Percentiles rank a stretch among this genome's conserved stretches.
These are phyloP conservation scores for Elgaria multicarinata DNA, from an alignment of 2,113 vertebrate genomes.

Conservation along the genomic window DNA sequence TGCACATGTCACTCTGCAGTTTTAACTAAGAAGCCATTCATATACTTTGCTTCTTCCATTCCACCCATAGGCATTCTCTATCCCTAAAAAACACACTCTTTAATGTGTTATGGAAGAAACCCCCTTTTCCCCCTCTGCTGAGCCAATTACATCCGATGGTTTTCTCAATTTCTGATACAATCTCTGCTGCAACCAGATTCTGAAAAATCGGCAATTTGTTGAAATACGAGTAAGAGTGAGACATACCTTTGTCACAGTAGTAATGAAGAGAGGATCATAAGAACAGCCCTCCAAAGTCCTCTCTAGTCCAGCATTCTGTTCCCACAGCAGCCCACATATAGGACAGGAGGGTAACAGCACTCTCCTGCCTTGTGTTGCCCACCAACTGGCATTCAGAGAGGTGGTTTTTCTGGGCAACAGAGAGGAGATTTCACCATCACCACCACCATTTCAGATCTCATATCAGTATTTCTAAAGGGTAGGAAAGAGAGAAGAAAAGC, in stretches of 20 bases:
- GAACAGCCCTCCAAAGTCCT: neutral
- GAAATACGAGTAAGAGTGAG: neutral
- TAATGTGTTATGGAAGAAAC: neutral
- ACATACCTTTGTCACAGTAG: neutral
- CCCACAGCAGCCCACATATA: neutral
- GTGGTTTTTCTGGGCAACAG: neutral
- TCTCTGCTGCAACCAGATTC: neutral
- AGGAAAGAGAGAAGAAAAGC: neutral
- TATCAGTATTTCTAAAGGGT: neutral
- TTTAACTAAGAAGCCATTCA: neutral
- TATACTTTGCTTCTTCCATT: neutral
- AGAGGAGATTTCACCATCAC: neutral
- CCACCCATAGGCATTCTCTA: neutral
- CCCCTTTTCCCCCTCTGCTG: no score
- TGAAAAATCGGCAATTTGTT: neutral
- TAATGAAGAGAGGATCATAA: neutral
- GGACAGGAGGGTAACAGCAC: neutral
- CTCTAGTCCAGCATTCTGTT: neutral
- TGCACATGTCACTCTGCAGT: neutral
- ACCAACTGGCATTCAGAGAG: neutral
- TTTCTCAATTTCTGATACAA: neutral
- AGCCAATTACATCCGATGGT: neutral
- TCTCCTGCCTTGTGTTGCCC: neutral
- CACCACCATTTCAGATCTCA: neutral
- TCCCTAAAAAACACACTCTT: neutral